These are phyloP conservation scores for Distichodus sexfasciatus DNA, from an alignment of 2,797 vertebrate genomes.

Conservation along the genomic window DNA sequence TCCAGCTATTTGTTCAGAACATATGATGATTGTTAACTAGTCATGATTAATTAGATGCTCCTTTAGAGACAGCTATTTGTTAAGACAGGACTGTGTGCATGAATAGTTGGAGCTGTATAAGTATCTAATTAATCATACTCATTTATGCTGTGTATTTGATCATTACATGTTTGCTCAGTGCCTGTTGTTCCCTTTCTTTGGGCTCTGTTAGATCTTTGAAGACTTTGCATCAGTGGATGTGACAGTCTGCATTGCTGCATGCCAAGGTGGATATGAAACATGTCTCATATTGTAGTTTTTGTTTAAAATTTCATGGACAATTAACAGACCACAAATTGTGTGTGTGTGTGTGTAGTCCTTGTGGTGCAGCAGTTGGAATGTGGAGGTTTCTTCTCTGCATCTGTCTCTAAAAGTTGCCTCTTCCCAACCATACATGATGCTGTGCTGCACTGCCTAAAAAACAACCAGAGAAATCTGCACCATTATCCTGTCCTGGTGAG, in stretches of 20 bases:
- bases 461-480: background rate
- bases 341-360: conserved; percentile 60
- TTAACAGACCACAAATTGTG: background rate
- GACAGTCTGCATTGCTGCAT: conserved; percentile 80
- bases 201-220: conserved; percentile 78
- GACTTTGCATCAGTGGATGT: conserved; percentile 86
- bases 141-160: too few relatives aligned
- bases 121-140: too few relatives aligned
- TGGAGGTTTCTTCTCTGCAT: conserved; percentile 79
- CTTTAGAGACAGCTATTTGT: too few relatives aligned
- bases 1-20: too few relatives aligned
- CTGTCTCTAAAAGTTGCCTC: conserved; percentile 78
- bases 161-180: background rate
- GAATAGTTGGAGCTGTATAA: too few relatives aligned
- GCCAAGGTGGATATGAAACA: conserved; percentile 74
- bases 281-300: background rate
- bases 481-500: conserved; percentile 54
- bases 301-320: conserved; percentile 17
- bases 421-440: conserved; percentile 84
- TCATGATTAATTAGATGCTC: too few relatives aligned
- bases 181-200: conserved; percentile 21
- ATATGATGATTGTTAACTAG: too few relatives aligned
- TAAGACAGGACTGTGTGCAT: too few relatives aligned
- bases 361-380: conserved; percentile 83
- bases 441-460: conserved; percentile 64